Evolutionary conservation across 2,113 vertebrate species (phyloP), one percentile per base, ranked within the genome.

Genomic region (Hucho hucho): DNA sequence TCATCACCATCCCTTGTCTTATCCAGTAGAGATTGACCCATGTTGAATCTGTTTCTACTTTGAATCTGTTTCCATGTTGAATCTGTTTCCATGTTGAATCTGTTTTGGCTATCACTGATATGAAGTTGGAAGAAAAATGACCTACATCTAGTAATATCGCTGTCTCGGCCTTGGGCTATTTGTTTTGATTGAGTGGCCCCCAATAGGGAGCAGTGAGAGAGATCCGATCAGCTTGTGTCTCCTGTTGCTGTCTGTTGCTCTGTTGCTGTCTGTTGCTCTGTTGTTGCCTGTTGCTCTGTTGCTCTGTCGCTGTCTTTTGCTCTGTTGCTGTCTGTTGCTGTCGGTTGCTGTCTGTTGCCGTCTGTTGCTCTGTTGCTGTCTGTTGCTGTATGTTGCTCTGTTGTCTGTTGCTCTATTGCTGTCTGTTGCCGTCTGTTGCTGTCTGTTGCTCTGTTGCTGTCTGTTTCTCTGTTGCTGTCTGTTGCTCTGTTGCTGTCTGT

Each of bases 131-230:
- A 18, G 16, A 53, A 43, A 43, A 43, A 43, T 43, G 37, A 11
- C 37, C 49, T 18, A 53, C 13, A 53, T 53, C 49, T 53, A 16
- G 14, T 18, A 53, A 53, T 22, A 22, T 4, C 58, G 2, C 58
- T 61, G 58, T 61, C 20, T 61, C 13, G 2, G 58, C n/a, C n/a
- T n/a, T 2, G n/a, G n/a, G 58, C n/a, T n/a, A n/a, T 61, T n/a
- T 61, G n/a, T 61, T 61, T n/a, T 61, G 58, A 61, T 61, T n/a
- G 58, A 61, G 58, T 61, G 58, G n/a, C 20, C 58, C n/a, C 58
- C n/a, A 7, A 61, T n/a, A 61, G 58, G 58, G n/a, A 61, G 16
- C 58, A 61, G 20, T 61, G 58, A 24, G 49, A 43, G 0, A 61
- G 58, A 61, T 61, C 58, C 58, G 3, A 61, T 61, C 58, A 61